These are phyloP conservation scores for Drosophila birchii DNA, from an alignment of 2,888 invertebrate genomes.

Conservation along the genomic window DNA sequence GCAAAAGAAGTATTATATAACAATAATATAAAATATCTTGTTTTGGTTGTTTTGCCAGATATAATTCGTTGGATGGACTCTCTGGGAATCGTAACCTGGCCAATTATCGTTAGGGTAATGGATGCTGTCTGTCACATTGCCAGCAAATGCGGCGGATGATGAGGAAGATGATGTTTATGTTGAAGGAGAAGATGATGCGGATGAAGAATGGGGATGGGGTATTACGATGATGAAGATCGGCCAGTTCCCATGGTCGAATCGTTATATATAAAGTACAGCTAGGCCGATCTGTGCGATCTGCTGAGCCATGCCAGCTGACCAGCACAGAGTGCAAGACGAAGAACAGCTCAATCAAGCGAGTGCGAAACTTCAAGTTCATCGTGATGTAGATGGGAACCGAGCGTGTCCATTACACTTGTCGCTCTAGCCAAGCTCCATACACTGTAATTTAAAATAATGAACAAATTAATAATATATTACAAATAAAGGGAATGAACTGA, in stretches of 20 bases:
- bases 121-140: constrained; percentile 51
- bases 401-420: constrained; percentile 61
- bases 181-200: constrained; percentile 14
- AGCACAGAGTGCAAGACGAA: constrained; percentile 33
- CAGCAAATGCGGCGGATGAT: constrained; percentile 36
- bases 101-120: constrained; percentile 48
- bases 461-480: neutral
- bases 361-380: constrained; percentile 51
- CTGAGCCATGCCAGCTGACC: constrained; percentile 58
- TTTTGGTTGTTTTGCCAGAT: neutral
- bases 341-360: constrained; percentile 78
- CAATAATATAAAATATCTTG: neutral
- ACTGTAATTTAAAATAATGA: neutral
- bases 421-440: neutral
- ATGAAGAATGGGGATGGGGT: neutral
- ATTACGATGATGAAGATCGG: constrained; percentile 27
- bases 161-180: constrained; percentile 46
- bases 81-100: constrained; percentile 13
- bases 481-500: no score
- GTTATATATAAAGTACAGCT: constrained; percentile 67
- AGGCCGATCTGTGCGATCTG: constrained; percentile 60
- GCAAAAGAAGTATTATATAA: neutral
- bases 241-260: constrained; percentile 73
- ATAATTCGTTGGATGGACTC: constrained; percentile 4
- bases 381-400: constrained; percentile 65